Evolutionary conservation across 2,888 invertebrate species (phyloP).

Genomic region (Papilio demoleus): DNA sequence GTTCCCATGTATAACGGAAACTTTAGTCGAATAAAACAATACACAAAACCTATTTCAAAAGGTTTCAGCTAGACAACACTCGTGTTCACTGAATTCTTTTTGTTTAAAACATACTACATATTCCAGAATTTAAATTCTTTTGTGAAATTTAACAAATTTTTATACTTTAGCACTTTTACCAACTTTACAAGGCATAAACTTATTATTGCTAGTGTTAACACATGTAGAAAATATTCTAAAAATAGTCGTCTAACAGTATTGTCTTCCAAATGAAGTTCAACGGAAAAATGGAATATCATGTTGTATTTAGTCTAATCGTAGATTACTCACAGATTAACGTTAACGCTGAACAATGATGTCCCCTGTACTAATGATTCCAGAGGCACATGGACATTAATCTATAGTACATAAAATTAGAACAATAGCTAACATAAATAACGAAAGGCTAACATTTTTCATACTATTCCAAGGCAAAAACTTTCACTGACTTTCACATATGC

Average conservation of each 20-base stretch:
- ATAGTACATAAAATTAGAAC: background rate
- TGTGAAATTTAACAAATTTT: background rate
- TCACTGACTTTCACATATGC: slow-evolving; percentile 1
- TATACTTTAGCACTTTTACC: background rate
- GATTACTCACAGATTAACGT: too few species aligned
- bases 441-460: slow-evolving; percentile 7
- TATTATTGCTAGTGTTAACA: background rate
- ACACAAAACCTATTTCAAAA: slow-evolving; percentile 17
- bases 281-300: too few species aligned
- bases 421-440: background rate
- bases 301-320: too few species aligned
- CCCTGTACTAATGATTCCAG: too few species aligned
- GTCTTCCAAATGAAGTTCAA: too few species aligned
- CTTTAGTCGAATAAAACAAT: slow-evolving; percentile 15
- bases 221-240: too few species aligned
- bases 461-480: background rate
- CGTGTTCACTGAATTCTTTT: slow-evolving; percentile 8
- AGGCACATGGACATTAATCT: too few species aligned
- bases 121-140: background rate
- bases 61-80: slow-evolving; percentile 1
- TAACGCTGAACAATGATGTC: too few species aligned
- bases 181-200: background rate
- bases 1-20: slow-evolving; percentile 8
- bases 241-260: too few species aligned
- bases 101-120: background rate